phyloP scores from a whole-genome alignment of 2,888 invertebrate genomes.

The Ophion ventricosus region DNA sequence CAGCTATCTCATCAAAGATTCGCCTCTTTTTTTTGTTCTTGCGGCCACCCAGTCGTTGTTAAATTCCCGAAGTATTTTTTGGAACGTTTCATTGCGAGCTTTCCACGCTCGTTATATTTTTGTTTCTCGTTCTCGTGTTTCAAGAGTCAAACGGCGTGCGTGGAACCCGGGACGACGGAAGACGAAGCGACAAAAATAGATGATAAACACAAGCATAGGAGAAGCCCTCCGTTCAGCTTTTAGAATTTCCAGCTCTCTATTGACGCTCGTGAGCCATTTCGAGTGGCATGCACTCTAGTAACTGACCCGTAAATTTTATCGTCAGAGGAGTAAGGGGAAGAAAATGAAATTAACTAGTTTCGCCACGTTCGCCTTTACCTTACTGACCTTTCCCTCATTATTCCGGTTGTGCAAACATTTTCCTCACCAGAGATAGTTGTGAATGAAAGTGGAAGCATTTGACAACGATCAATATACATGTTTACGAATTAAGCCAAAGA shows the following conservation, averaged over 20 bases:
- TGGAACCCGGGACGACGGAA: slow-evolving; percentile 9
- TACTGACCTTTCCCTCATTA: slow-evolving; percentile 19
- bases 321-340: background rate
- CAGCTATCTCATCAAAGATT: no score
- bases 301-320: slow-evolving; percentile 7
- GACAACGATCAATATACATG: background rate
- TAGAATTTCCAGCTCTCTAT: slow-evolving; percentile 21
- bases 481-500: background rate
- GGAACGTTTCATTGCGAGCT: background rate
- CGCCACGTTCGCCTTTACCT: background rate
- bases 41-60: background rate
- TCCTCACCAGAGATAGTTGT: background rate
- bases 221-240: slow-evolving; percentile 36
- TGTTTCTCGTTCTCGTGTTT: slow-evolving; percentile 38
- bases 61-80: background rate
- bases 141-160: slow-evolving; percentile 1
- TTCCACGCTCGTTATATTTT: slow-evolving; percentile 2
- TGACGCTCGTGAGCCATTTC: slow-evolving; percentile 1
- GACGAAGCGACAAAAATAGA: slow-evolving; percentile 55
- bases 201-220: slow-evolving; percentile 2
- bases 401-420: slow-evolving; percentile 9
- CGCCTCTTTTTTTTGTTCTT: no score
- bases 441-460: background rate
- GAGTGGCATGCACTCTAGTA: background rate
- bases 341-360: slow-evolving; percentile 16